Base-by-base conservation (phyloP, 2,888 invertebrate genomes). In the Drosophila merina region DNA sequence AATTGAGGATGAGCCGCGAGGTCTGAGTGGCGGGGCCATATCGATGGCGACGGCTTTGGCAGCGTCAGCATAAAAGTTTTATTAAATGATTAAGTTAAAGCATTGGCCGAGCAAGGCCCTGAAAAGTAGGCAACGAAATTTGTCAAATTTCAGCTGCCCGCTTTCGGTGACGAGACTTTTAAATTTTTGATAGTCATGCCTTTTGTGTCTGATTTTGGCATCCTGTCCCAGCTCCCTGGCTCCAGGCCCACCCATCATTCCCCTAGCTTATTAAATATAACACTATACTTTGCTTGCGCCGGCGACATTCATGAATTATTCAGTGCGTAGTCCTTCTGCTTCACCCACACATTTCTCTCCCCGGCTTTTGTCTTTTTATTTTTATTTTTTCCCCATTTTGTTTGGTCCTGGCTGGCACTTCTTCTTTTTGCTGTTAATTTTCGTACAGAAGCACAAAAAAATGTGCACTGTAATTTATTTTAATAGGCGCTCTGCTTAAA, bases 61-160 rank as follows among this genome's bases (percentile, higher is more conserved):
- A 67, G 68, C 57, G 74, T 76, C 79, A 79, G 83, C 85, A 85
- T 84, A 83, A 84, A 83, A 83, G 69, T 84, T 84, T 86, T 86
- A 80, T 83, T 86, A 80, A 83, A 84, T 84, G 86, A 83, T 84
- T 83, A 83, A 83, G 79, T 77, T 72, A 76, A 80, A 71, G 76
- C 74, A 73, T 31, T 67, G 62, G 68, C 47, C 54, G 57, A 50
- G 55, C 14, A 14, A 14, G 33, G 51, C 40, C 71, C 70, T 57
- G 2, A 31, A 71, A 72, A 74, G 76, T 64, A 77, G 80, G 77
- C 80, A 70, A 45, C 57, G 67, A 69, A 70, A 78, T 84, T 84
- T 84, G 76, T 73, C 84, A 81, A 78, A 73, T 66, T 72, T 66
- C 20, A 45, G 75, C 67, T 52, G 51, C 58, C 54, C 48, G 47